A percentile compares a stretch with the other conserved stretches of the same genome.
Conservation (phyloP, 2,797 vertebrate genomes). For the Pyrocephalus nanus region DNA sequence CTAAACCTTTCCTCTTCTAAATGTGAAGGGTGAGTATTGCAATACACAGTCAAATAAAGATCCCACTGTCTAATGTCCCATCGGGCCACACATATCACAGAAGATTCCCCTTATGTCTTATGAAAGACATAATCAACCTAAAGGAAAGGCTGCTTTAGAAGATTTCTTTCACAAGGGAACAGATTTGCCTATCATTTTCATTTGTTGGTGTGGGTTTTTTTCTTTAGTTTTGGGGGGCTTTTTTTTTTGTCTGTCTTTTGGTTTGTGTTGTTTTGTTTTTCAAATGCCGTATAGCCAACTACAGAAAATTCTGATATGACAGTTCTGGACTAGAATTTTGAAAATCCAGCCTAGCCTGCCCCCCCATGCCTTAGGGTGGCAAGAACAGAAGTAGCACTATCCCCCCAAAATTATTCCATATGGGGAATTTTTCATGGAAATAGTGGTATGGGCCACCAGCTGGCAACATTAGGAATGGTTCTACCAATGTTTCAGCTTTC, state of each 20-base stretch:
- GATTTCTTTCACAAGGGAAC: neutral
- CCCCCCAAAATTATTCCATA: neutral
- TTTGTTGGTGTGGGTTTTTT: neutral
- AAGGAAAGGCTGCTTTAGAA: neutral
- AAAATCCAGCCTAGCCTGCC: neutral
- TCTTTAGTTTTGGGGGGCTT: neutral
- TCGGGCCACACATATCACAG: neutral
- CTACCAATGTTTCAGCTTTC: neutral
- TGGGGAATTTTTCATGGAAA: neutral
- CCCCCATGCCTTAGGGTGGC: neutral
- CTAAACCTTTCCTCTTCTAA: neutral
- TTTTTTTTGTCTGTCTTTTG: neutral
- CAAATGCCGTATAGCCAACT: neutral
- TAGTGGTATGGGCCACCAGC: neutral
- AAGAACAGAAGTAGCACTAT: neutral
- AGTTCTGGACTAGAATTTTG: neutral
- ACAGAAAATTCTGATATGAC: neutral
- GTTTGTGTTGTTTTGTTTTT: neutral
- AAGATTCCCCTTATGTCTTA: neutral
- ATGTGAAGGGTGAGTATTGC: neutral
- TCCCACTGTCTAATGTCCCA: neutral
- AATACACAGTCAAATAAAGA: neutral
- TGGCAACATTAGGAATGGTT: neutral
- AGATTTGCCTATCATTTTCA: neutral
- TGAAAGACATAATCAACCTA: neutral